These are phyloP conservation scores for Drosophila setosimentum DNA, from an alignment of 2,888 invertebrate species.

Conservation along the genomic window DNA sequence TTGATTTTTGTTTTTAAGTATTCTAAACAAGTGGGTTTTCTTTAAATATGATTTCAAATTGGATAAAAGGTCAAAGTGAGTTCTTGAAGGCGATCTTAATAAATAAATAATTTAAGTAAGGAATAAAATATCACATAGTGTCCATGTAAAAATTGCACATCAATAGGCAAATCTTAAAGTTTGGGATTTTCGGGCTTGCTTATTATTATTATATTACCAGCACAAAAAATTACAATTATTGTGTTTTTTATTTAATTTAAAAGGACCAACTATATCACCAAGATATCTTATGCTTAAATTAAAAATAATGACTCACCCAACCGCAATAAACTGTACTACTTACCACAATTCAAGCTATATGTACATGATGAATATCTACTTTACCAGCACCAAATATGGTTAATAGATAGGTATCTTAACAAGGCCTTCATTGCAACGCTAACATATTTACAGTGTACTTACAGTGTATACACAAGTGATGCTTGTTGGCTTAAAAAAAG, in stretches of 20 bases:
- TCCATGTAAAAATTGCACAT: background rate
- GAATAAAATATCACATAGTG: background rate
- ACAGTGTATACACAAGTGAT: conserved; percentile 23
- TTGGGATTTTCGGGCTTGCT: background rate
- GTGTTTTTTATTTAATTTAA: background rate
- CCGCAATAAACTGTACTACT: background rate
- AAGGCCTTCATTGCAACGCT: background rate
- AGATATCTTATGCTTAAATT: background rate
- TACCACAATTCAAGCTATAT: background rate
- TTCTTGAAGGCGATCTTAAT: background rate
- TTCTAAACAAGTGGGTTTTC: background rate
- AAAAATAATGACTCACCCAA: background rate
- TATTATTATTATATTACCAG: background rate
- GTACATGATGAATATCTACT: no score
- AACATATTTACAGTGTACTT: conserved; percentile 47
- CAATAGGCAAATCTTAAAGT: background rate
- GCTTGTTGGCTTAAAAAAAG: conserved; percentile 34
- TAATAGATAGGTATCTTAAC: background rate
- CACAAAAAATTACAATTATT: no score
- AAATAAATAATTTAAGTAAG: background rate
- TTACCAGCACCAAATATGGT: conserved; percentile 1
- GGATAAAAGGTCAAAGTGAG: background rate
- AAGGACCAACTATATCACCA: background rate
- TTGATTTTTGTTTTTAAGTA: background rate
- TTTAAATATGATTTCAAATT: background rate